Percentiles rank a stretch among this genome's conserved stretches.
Conservation (phyloP, 2,113 vertebrate genomes). For the Antechinus flavipes region DNA sequence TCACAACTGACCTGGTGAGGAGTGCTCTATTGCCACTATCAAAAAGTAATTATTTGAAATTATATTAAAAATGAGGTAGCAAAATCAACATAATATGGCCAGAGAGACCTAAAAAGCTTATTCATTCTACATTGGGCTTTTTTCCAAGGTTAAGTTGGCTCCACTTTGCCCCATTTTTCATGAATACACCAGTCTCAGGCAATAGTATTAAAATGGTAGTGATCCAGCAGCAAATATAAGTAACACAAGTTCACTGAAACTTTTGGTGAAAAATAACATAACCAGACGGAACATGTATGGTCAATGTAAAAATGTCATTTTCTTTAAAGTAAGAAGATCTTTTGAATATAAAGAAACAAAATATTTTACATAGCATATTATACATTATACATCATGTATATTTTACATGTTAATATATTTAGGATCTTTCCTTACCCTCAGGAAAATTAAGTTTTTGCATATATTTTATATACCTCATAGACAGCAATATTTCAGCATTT, state of each 20-base stretch:
- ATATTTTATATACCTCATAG: background rate
- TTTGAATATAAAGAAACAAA: background rate
- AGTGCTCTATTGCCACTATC: background rate
- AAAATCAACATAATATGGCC: background rate
- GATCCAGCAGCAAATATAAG: slow-evolving; percentile 1
- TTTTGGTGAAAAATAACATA: slow-evolving; percentile 26
- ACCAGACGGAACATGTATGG: background rate
- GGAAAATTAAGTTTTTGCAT: background rate
- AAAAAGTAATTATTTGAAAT: background rate
- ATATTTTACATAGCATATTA: background rate
- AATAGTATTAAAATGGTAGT: background rate
- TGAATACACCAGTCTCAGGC: background rate
- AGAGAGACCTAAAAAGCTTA: slow-evolving; percentile 2
- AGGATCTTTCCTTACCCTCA: background rate
- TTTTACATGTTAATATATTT: background rate
- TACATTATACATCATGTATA: background rate
- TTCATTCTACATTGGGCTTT: background rate
- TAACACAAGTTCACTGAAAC: background rate
- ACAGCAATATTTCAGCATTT: background rate
- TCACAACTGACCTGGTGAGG: background rate
- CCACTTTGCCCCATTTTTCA: slow-evolving; percentile 7
- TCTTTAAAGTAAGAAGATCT: background rate
- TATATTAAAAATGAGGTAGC: background rate
- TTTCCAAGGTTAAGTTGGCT: background rate
- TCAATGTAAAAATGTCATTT: background rate